Evolutionary conservation across 2,888 invertebrate species (phyloP), one percentile per base, ranked within the genome.

Genomic region (Allygus modestus): DNA sequence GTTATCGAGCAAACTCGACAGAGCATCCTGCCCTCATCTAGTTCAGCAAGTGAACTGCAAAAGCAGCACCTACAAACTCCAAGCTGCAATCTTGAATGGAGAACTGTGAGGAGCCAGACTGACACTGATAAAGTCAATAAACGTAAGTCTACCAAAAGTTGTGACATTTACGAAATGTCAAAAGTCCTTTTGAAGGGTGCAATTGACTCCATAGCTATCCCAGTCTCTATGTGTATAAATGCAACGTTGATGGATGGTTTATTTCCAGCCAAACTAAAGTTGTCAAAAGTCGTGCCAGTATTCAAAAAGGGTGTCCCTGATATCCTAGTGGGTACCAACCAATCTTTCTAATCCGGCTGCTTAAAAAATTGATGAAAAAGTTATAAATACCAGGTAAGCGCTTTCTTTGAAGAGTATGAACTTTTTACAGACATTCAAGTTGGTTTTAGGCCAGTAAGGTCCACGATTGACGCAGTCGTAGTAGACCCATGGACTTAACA

Each of bases 401-500:
- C 43, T 77, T 77, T 46, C 31, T 77, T 77, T n/a, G 20, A 43
- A 7, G 15, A 20, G 23, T 43, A 77, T 5, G 17, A 77, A 7
- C 20, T 41, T 77, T 43, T 77, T 2, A 46, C 7, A 26, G n/a
- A n/a, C n/a, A n/a, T n/a, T n/a, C n/a, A n/a, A n/a, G n/a, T n/a
- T n/a, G n/a, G n/a, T n/a, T n/a, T 79, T 46, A 43, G 54, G 23
- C 28, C 51, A n/a, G 79, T 51, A 20, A 79, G 11, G 58, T 79
- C 54, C 26, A 79, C 79, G 12, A 51, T 79, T 4, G 54, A 79
- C n/a, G 79, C 79, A 54, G 58, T 79, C n/a, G 51, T 26, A 23
- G 15, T 17, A 7, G 12, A 46, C 51, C 1, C 31, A 23, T 26
- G 31, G 51, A 26, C 41, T 79, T 26, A 54, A 26, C n/a, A n/a